Evolutionary conservation across 2,113 vertebrate genomes (phyloP).

Genomic region (Xiphophorus couchianus): DNA sequence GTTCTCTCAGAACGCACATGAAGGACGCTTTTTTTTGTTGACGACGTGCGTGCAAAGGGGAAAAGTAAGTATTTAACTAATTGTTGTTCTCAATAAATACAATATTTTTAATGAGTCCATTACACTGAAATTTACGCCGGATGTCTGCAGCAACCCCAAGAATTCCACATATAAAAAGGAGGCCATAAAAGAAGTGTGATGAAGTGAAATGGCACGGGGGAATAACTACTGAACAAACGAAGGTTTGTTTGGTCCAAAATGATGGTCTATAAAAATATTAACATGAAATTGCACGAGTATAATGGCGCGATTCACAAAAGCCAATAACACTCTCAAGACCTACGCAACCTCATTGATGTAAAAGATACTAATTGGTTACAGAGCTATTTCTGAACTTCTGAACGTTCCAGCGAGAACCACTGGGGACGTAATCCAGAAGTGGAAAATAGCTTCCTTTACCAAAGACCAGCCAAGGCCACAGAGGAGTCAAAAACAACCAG

Average conservation of each 20-base stretch:
- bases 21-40: neutral
- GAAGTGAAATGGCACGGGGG: neutral
- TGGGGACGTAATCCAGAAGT: neutral
- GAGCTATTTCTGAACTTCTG: neutral
- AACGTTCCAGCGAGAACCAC: too few relatives aligned
- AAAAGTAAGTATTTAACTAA: neutral
- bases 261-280: too few relatives aligned
- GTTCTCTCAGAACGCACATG: constrained; percentile 9
- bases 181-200: too few relatives aligned
- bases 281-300: too few relatives aligned
- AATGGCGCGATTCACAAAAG: too few relatives aligned
- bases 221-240: too few relatives aligned
- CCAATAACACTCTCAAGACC: too few relatives aligned
- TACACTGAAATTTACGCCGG: neutral
- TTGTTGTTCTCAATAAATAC: neutral
- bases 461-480: too few relatives aligned
- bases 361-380: neutral
- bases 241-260: too few relatives aligned
- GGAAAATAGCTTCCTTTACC: neutral
- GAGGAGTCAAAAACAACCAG: too few relatives aligned
- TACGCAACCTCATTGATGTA: neutral
- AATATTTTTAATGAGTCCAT: neutral
- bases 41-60: neutral
- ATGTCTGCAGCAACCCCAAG: neutral
- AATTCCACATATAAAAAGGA: neutral